Evolutionary conservation across 2,113 vertebrate species (phyloP), one percentile per base, ranked within the genome.

Genomic region (Neodon shergylaensis): DNA sequence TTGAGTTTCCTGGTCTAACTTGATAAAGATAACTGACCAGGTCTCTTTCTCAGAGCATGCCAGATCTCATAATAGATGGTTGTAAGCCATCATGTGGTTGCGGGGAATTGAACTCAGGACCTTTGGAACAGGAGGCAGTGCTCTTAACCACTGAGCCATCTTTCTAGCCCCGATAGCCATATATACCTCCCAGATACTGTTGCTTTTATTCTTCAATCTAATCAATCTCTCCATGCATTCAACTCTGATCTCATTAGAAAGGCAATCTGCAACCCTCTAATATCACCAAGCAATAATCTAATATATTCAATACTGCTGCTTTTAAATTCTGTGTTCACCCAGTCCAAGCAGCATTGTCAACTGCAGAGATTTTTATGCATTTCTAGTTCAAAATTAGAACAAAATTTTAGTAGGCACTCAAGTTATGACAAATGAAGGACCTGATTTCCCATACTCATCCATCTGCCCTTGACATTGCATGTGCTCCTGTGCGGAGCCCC

Each of bases 231-330:
- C 24, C 22, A 17, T 26, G 21, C 22, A 42, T 14, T n/a, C n/a
- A 26, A 9, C 66, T 49, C n/a, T 24, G 66, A 85, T 16, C 68
- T 90, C 85, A 94, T 28, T 70, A 85, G 79, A 92, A 91, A 92
- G 54, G 54, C 54, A 83, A 39, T 63, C 81, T 83, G 52, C 13
- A 83, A 42, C 13, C 22, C 22, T 63, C n/a, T 83, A 82, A 42
- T 42, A 28, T 63, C 81, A 63, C n/a, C 61, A 42, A 63, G 54
- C 24, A 39, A 42, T 61, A 16, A 39, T 42, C n/a, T 42, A 39
- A 28, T 83, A 83, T 28, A 83, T 39, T 42, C 22, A 26, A 17
- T 42, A 28, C 3, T 0, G 13, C 81, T 83, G 13, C 54, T 63
- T 42, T 83, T 94, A 86, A 76, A 63, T 83, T 74, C 86, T 81